phyloP scores from a whole-genome alignment of 2,888 invertebrate species.

The Tetropium fuscum region DNA sequence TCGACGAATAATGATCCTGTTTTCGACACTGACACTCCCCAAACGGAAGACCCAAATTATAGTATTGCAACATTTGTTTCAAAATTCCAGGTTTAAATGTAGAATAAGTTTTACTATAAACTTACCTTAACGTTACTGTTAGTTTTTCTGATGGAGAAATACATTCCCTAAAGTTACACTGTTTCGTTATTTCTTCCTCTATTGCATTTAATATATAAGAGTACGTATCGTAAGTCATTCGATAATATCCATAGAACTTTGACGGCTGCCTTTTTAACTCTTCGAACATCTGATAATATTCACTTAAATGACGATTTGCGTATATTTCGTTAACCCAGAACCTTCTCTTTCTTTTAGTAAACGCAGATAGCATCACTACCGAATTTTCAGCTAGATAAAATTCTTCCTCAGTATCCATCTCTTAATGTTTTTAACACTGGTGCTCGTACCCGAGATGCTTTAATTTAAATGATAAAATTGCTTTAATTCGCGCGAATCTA shows the following conservation, averaged over 20 bases:
- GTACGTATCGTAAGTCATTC: conserved; percentile 24
- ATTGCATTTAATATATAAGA: conserved; percentile 14
- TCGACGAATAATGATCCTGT: conserved; percentile 6
- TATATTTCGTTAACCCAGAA: too few relatives aligned
- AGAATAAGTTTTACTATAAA: conserved; percentile 14
- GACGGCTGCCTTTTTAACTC: conserved; percentile 5
- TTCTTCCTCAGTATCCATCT: too few relatives aligned
- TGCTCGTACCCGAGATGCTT: too few relatives aligned
- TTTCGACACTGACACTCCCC: neutral
- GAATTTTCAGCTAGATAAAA: too few relatives aligned
- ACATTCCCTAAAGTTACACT: conserved; percentile 12
- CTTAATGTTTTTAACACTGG: too few relatives aligned
- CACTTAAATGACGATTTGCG: too few relatives aligned
- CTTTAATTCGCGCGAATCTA: too few relatives aligned
- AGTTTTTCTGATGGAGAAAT: conserved; percentile 14
- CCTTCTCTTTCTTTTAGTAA: too few relatives aligned
- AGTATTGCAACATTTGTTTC: conserved; percentile 18
- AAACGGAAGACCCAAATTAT: conserved; percentile 1
- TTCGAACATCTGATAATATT: too few relatives aligned
- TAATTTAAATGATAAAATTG: too few relatives aligned
- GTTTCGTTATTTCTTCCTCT: conserved; percentile 11
- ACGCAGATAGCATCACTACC: too few relatives aligned
- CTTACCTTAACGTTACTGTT: conserved; percentile 26
- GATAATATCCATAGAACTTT: conserved; percentile 4
- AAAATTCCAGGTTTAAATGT: conserved; percentile 5